A percentile compares a stretch with the other conserved stretches of the same genome.
Evolutionary conservation across 2,888 invertebrate species (phyloP).

Genomic region (Tachina fera): DNA sequence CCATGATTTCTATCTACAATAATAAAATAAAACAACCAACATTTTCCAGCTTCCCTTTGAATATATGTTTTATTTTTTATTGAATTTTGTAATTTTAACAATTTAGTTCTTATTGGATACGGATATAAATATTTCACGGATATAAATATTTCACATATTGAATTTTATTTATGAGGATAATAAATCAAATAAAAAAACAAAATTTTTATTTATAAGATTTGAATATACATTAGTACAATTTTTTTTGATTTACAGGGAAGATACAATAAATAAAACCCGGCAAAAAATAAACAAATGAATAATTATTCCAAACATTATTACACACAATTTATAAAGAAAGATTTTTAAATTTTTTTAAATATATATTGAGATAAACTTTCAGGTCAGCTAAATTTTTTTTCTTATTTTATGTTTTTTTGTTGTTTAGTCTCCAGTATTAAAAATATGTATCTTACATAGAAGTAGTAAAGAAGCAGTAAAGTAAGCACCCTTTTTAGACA

Average conservation of each 20-base stretch:
- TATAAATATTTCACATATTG: slow-evolving; percentile 10
- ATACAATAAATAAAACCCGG: too few species aligned
- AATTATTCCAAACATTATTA: not conserved
- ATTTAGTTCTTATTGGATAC: slow-evolving; percentile 42
- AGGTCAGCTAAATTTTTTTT: not conserved
- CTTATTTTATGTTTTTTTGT: too few species aligned
- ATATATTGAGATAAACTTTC: not conserved
- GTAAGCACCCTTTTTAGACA: too few species aligned
- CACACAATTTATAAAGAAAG: not conserved
- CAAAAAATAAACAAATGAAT: not conserved
- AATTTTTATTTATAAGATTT: not conserved
- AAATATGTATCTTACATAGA: too few species aligned
- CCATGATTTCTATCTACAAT: not conserved
- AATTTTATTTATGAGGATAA: slow-evolving; percentile 4
- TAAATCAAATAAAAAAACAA: slow-evolving; percentile 24
- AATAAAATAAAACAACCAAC: slow-evolving; percentile 35
- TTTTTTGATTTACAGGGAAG: too few species aligned
- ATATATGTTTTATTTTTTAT: slow-evolving; percentile 55
- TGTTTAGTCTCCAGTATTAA: too few species aligned
- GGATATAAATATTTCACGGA: slow-evolving; percentile 20
- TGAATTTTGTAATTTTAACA: slow-evolving; percentile 58
- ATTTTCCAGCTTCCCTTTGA: slow-evolving; percentile 57
- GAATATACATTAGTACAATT: too few species aligned
- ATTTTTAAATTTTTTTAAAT: not conserved
- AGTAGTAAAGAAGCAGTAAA: too few species aligned